These are phyloP conservation scores for Dreissena rostriformis DNA, from an alignment of 1,140 invertebrate genomes.

Conservation along the genomic window DNA sequence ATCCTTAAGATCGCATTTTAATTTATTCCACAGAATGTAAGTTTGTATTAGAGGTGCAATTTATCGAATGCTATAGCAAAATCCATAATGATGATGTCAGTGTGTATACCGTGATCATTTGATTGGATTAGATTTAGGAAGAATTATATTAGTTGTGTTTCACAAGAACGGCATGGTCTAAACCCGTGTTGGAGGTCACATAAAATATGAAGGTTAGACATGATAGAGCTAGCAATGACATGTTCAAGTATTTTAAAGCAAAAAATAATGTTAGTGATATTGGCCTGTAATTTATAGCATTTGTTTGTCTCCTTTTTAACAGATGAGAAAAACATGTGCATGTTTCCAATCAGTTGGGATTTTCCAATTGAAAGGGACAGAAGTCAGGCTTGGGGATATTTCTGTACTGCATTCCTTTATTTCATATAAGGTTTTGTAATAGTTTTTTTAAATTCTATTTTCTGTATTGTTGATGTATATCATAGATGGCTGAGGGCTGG, in stretches of 20 bases:
- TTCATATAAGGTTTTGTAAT: not conserved
- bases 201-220: slow-evolving; percentile 38
- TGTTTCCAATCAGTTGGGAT: slow-evolving; percentile 56
- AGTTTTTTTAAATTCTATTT: slow-evolving; percentile 25
- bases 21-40: slow-evolving; percentile 43
- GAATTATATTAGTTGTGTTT: slow-evolving; percentile 55
- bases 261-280: slow-evolving; percentile 63
- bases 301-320: slow-evolving; percentile 57
- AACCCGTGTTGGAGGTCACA: slow-evolving; percentile 58
- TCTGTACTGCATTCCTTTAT: slow-evolving; percentile 3
- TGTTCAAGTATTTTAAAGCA: slow-evolving; percentile 65
- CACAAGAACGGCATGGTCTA: slow-evolving; percentile 37
- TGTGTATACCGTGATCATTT: slow-evolving; percentile 28
- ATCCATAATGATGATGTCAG: slow-evolving; percentile 49
- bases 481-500: slow-evolving; percentile 24
- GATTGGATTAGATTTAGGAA: slow-evolving; percentile 29
- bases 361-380: slow-evolving; percentile 22
- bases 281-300: slow-evolving; percentile 57
- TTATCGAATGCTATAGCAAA: slow-evolving; percentile 58
- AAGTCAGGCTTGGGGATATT: slow-evolving; percentile 9
- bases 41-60: slow-evolving; percentile 46
- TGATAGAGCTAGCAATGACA: slow-evolving; percentile 55
- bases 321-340: slow-evolving; percentile 53
- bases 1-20: slow-evolving; percentile 37
- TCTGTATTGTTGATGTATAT: slow-evolving; percentile 3